A percentile compares a stretch with the other conserved stretches of the same genome.
These are phyloP conservation scores for Serilophus lunatus DNA, from an alignment of 2,113 vertebrate species.

Conservation along the genomic window DNA sequence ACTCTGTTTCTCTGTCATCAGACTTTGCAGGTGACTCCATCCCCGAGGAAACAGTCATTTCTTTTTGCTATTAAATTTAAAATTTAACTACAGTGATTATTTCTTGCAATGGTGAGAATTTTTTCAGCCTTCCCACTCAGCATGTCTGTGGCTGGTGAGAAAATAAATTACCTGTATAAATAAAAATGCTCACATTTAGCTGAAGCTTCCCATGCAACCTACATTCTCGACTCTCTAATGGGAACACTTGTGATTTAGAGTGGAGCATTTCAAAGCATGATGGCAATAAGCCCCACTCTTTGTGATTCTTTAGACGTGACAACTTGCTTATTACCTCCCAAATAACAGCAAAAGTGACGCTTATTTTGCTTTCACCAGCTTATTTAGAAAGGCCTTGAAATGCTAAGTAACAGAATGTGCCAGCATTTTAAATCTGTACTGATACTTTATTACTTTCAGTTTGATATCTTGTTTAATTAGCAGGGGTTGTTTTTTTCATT, in stretches of 20 bases:
- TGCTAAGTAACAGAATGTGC: not conserved
- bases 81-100: not conserved
- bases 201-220: not conserved
- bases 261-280: not conserved
- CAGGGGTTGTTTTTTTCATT: not conserved
- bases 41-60: not conserved
- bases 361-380: not conserved
- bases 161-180: slow-evolving; percentile 31
- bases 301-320: not conserved
- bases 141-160: not conserved
- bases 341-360: not conserved
- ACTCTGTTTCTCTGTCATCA: not conserved
- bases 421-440: not conserved
- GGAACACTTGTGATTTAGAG: not conserved
- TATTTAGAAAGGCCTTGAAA: not conserved
- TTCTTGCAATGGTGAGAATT: not conserved
- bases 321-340: not conserved
- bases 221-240: not conserved
- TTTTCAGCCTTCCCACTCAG: slow-evolving; percentile 16
- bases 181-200: not conserved
- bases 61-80: not conserved
- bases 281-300: not conserved
- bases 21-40: not conserved
- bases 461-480: not conserved
- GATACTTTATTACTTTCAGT: not conserved